Evolutionary conservation across 2,888 invertebrate species (phyloP).

Genomic region (Loripinus fragilis): DNA sequence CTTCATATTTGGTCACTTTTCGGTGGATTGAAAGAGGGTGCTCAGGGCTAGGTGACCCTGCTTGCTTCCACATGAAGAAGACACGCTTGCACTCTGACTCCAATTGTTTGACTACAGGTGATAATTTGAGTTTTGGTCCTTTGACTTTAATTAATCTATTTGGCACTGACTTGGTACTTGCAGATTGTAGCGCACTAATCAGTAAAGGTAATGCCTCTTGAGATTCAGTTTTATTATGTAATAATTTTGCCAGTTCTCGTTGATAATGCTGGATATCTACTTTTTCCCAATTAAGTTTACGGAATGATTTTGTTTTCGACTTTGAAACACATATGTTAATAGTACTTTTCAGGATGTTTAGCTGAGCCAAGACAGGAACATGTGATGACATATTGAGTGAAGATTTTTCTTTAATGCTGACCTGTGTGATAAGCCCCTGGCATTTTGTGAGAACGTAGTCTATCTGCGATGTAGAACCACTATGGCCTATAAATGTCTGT

Average conservation of each 20-base stretch:
- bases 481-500: not conserved
- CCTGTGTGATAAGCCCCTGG: not conserved
- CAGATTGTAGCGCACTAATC: not conserved
- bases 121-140: constrained; percentile 19
- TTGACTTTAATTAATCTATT: not conserved
- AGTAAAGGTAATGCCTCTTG: not conserved
- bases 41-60: constrained; percentile 1
- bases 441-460: not conserved
- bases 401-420: no score
- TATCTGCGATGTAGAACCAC: constrained; percentile 10
- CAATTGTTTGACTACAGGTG: constrained; percentile 6
- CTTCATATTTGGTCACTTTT: constrained; percentile 9
- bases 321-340: not conserved
- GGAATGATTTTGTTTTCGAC: not conserved
- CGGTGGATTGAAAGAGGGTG: constrained; percentile 19
- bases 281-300: constrained; percentile 11
- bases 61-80: constrained; percentile 4
- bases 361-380: constrained; percentile 11
- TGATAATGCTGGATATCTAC: constrained; percentile 1
- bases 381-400: constrained; percentile 11
- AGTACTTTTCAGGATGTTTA: not conserved
- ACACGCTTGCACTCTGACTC: not conserved
- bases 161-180: not conserved
- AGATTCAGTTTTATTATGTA: not conserved
- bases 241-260: not conserved